Base-by-base conservation (phyloP, 2,113 vertebrate genomes). In the Octodon degus region DNA sequence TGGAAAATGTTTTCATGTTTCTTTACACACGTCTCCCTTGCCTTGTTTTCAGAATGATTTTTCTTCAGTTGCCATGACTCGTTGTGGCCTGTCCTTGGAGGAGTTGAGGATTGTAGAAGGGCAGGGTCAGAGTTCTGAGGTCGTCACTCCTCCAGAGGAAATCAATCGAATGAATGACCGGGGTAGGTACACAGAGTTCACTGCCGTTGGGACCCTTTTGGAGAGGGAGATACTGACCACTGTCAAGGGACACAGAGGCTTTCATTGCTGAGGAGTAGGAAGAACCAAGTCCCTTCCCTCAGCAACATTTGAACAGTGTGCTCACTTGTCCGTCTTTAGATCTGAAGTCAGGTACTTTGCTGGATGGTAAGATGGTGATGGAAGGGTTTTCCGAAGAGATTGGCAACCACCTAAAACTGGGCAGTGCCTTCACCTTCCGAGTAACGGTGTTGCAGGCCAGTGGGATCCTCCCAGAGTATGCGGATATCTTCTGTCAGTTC, bases 401-500 rank as follows among this genome's bases (percentile, higher is more conserved):
- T 60, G 99, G 98, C 22, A 98, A 98, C 79, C 99, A 99, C 97
- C 97, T 99, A 98, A 99, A 99, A 96, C 98, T 99, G 97, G 99
- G 99, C 68, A 99, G 98, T 4, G 98, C 99, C 95, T 99, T 99
- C 63, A 99, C 99, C 32, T 99, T 99, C 98, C 99, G 99, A 1
- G 99, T 99, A 85, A 99, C 99, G 0, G 99, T 99, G 94, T 98
- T 99, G 0, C 99, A 99, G 98, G 99, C 99, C 97, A 99, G 98
- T 1, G 99, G 99, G 50, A 98, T 99, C 98, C 99, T 98, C 5
- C 99, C 99, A 0, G 99, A 99, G 94, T 99, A 99, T 0, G 99
- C 99, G 0, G 99, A 99, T 83, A 99, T 99, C 97, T 99, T 99
- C 98, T 99, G 99, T 98, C 99, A 99, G 95, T 99, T 99, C 99